Conservation (phyloP, 2,888 invertebrate genomes). For the Sinelater perroti region DNA sequence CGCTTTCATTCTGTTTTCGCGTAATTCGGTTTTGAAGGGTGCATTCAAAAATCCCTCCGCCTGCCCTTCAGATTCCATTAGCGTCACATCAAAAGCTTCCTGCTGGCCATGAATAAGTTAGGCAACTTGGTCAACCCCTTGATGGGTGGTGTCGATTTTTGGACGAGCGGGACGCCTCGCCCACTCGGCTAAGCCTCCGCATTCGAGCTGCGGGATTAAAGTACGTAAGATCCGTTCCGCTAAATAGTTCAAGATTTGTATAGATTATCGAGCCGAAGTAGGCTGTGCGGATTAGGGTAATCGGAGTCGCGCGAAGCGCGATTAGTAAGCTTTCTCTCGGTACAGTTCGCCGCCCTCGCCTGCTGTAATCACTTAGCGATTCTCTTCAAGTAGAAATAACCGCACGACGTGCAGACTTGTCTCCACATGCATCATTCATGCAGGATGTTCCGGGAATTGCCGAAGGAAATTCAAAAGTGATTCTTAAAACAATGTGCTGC, state of each 20-base stretch:
- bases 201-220: conserved; percentile 32
- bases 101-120: conserved; percentile 22
- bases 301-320: conserved; percentile 55
- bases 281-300: conserved; percentile 50
- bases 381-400: conserved; percentile 33
- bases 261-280: conserved; percentile 53
- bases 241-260: conserved; percentile 56
- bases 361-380: conserved; percentile 44
- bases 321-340: conserved; percentile 51
- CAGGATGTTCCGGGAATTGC: too few relatives aligned
- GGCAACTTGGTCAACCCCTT: conserved; percentile 27
- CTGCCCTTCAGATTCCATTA: background rate
- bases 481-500: too few relatives aligned
- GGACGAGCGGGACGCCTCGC: conserved; percentile 16
- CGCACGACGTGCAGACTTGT: conserved; percentile 32
- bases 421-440: conserved; percentile 17
- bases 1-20: background rate
- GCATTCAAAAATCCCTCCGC: background rate
- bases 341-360: conserved; percentile 46
- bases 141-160: conserved; percentile 26
- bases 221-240: conserved; percentile 37
- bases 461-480: too few relatives aligned
- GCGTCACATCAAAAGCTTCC: too few relatives aligned
- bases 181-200: conserved; percentile 25
- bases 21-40: background rate